Percentiles rank a stretch among this genome's conserved stretches.
These are phyloP conservation scores for Neuroscelio doddi DNA, from an alignment of 2,888 invertebrate genomes.

Conservation along the genomic window DNA sequence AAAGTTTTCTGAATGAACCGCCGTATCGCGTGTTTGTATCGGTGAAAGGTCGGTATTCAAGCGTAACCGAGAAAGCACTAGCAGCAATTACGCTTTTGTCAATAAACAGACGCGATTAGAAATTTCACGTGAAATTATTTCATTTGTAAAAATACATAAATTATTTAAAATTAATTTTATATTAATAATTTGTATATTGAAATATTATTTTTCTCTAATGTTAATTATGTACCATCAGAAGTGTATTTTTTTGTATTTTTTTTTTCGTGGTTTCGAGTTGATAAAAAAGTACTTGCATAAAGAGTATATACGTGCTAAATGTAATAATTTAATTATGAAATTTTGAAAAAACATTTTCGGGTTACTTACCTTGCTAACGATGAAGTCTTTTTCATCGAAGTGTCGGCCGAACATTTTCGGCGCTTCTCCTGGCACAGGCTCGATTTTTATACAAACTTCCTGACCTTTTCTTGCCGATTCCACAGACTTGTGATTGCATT, in stretches of 20 bases:
- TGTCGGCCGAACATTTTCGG: slow-evolving; percentile 99
- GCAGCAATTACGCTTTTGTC: slow-evolving; percentile 37
- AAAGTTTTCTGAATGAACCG: slow-evolving; percentile 42
- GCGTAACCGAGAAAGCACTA: slow-evolving; percentile 41
- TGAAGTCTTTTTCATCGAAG: slow-evolving; percentile 95
- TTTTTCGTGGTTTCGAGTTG: no score
- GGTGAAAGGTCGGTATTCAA: slow-evolving; percentile 45
- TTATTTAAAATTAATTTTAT: no score
- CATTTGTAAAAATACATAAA: no score
- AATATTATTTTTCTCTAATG: no score
- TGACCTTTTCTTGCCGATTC: slow-evolving; percentile 96
- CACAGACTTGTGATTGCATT: slow-evolving; percentile 95
- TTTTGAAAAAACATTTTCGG: no score
- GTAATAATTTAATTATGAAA: no score
- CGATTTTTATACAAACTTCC: slow-evolving; percentile 97
- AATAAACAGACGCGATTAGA: slow-evolving; percentile 29
- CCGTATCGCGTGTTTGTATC: slow-evolving; percentile 31
- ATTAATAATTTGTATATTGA: no score
- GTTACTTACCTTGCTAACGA: slow-evolving; percentile 90
- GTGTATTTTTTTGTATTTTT: no score
- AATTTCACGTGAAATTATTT: slow-evolving; percentile 3
- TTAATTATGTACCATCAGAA: no score
- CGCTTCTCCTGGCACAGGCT: slow-evolving; percentile 96
- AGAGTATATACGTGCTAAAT: no score
- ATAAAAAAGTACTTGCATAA: no score